Base-by-base conservation (phyloP, 2,113 vertebrate genomes). In the Tympanuchus pallidicinctus region DNA sequence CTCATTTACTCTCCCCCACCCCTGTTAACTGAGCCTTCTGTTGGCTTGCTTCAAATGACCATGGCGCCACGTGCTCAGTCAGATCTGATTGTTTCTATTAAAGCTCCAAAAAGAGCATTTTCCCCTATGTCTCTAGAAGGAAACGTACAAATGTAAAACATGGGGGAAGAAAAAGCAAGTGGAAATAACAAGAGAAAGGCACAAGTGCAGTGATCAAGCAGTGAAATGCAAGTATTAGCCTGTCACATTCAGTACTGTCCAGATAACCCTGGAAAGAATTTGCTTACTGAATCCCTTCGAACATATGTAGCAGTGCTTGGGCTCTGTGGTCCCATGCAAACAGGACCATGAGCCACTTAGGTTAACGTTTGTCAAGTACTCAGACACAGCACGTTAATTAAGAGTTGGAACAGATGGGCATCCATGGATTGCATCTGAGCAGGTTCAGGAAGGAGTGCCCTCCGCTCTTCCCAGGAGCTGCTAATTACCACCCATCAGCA, bases 21-120 rank as follows among this genome's bases (percentile, higher is more conserved):
- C 54, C 72, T 15, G 8, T 60, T 28, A 54, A 48, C 5, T 8
- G 6, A 43, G 19, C 32, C 16, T 45, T 43, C 64, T 48, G 38
- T 21, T 50, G 38, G 32, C 11, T 47, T 57, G 59, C 30, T 57
- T 30, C 19, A 71, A 22, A 18, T 63, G n/a, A 24, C 48, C 47
- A 3, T 0, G 8, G 7, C 32, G 27, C 42, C 47, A 13, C 2
- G 1, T 47, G 52, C 32, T 76, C 42, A 38, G 16, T 18, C 36
- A 67, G 36, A 22, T 25, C 40, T 63, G 47, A 25, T 57, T 42
- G 15, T 32, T 87, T 34, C 2, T 1, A 27, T 27, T 54, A n/a
- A 64, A 28, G 25, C 32, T 24, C 14, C 20, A n/a, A 21, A 17
- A 28, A 40, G 42, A 40, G 0, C 11, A 13, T 22, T 2, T 2